Conservation (phyloP, 2,888 invertebrate species). For the Amblyjoppa proteus region DNA sequence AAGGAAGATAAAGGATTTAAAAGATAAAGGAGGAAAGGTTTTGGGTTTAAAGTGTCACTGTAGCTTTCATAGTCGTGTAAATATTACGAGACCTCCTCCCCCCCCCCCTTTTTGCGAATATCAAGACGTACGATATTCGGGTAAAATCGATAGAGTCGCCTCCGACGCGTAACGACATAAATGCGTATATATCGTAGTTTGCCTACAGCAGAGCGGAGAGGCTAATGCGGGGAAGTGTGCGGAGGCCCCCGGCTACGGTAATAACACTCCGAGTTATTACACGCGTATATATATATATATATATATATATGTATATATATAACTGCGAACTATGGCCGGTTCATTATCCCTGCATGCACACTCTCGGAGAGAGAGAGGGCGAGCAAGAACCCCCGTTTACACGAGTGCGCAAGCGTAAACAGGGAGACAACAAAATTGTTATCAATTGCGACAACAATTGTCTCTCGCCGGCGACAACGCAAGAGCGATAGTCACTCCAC, state of each 20-base stretch:
- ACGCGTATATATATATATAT: neutral
- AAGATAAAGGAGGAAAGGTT: neutral
- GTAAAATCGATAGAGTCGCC: neutral
- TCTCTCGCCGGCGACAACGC: slow-evolving; percentile 25
- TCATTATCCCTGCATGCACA: slow-evolving; percentile 62
- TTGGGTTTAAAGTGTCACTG: neutral
- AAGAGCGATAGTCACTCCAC: neutral
- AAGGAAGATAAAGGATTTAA: too few species aligned
- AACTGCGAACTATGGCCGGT: slow-evolving; percentile 52
- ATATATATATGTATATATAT: neutral
- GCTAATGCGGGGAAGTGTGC: neutral
- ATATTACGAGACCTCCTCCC: neutral
- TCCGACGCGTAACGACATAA: neutral
- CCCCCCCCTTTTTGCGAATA: neutral
- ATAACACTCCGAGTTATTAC: neutral
- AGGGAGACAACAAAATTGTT: slow-evolving; percentile 70
- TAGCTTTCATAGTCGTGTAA: neutral
- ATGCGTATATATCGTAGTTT: neutral
- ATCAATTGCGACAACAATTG: slow-evolving; percentile 71
- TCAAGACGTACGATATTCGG: neutral
- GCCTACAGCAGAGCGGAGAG: neutral
- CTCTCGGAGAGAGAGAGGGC: slow-evolving; percentile 11
- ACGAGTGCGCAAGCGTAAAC: slow-evolving; percentile 39
- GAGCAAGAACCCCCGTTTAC: neutral
- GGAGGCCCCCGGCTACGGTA: slow-evolving; percentile 1